phyloP scores from a whole-genome alignment of 1,140 invertebrate species.

The Drosophila nebulosa region DNA sequence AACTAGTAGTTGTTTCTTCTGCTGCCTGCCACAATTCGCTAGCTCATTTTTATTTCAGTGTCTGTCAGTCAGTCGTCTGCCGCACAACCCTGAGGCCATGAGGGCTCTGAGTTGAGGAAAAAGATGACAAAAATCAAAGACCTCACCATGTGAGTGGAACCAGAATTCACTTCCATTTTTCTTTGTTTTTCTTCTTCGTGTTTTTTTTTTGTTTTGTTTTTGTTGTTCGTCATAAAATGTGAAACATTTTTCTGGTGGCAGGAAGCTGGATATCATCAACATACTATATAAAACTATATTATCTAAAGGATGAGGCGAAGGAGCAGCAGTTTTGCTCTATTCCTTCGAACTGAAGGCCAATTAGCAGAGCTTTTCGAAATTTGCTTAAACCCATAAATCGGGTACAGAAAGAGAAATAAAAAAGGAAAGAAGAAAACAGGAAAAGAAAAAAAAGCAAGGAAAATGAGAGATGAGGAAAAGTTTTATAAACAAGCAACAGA shows the following conservation, averaged over 20 bases:
- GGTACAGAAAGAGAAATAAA: conserved; percentile 17
- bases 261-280: neutral
- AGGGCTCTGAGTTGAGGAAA: conserved; percentile 50
- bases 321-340: neutral
- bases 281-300: conserved; percentile 8
- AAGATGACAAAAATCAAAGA: conserved; percentile 45
- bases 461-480: conserved; percentile 2
- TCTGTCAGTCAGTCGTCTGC: neutral
- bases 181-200: conserved; percentile 6
- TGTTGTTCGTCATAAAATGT: conserved; percentile 63
- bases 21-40: conserved; percentile 47
- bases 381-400: conserved; percentile 39
- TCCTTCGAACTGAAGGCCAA: conserved; percentile 30
- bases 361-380: conserved; percentile 35
- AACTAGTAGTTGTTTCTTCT: conserved; percentile 21
- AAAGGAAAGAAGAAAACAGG: neutral
- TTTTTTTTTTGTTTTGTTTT: conserved; percentile 6
- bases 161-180: conserved; percentile 13
- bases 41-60: conserved; percentile 72
- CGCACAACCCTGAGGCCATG: too few relatives aligned
- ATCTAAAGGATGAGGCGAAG: neutral
- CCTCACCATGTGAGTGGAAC: conserved; percentile 35
- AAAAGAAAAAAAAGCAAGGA: neutral
- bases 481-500: conserved; percentile 15
- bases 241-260: conserved; percentile 34